Evolutionary conservation across 2,888 invertebrate species (phyloP).

Genomic region (Drosophila hamatofila): DNA sequence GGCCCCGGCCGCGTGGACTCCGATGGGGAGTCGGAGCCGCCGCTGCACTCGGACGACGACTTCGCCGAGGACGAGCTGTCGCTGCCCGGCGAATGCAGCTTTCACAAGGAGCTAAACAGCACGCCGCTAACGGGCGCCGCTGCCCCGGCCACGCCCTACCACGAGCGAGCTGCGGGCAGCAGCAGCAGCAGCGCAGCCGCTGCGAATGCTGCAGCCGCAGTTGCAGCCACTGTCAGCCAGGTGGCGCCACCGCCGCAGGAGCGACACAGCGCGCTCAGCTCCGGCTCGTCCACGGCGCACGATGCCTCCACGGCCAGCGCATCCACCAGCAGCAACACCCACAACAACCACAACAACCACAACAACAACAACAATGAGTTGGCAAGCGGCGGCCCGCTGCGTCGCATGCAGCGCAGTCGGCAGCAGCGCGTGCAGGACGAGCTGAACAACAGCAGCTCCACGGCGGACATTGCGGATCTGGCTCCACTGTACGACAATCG

Average conservation of each 20-base stretch:
- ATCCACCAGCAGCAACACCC: constrained; percentile 59
- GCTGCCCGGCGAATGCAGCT: constrained; percentile 86
- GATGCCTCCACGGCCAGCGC: constrained; percentile 82
- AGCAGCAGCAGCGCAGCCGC: constrained; percentile 42
- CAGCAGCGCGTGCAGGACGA: constrained; percentile 62
- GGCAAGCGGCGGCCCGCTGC: constrained; percentile 21
- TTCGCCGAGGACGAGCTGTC: constrained; percentile 94
- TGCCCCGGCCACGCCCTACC: constrained; percentile 66
- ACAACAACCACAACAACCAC: constrained; percentile 48
- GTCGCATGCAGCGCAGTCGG: constrained; percentile 57
- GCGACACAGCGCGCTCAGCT: constrained; percentile 83
- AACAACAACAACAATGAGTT: constrained; percentile 25
- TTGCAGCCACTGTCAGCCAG: constrained; percentile 27
- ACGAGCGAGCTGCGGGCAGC: constrained; percentile 63
- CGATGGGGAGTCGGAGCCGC: constrained; percentile 88
- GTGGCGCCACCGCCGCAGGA: constrained; percentile 64
- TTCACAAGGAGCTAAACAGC: constrained; percentile 76
- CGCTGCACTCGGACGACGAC: constrained; percentile 92
- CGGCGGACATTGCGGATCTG: constrained; percentile 74
- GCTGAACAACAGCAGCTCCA: constrained; percentile 74
- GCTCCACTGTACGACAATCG: constrained; percentile 83
- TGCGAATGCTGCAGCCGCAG: constrained; percentile 19
- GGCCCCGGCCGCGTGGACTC: constrained; percentile 87
- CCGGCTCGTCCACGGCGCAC: constrained; percentile 83
- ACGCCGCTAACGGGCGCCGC: constrained; percentile 22